Percentiles rank a stretch among this genome's conserved stretches.
Conservation (phyloP, 2,797 vertebrate species). For the Rhodeus uyekii region DNA sequence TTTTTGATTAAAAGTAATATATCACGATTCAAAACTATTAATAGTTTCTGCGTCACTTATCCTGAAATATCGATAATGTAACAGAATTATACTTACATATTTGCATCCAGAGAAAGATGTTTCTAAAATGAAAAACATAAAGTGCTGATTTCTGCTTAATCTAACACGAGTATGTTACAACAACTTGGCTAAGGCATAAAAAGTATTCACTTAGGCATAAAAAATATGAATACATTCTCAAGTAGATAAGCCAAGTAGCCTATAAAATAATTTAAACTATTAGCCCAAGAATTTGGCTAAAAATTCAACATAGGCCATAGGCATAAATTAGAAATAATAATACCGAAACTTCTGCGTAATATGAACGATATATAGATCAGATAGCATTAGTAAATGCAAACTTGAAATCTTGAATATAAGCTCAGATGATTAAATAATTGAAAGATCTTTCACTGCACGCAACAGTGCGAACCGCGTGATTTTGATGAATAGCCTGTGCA, state of each 20-base stretch:
- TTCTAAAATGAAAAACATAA: not conserved
- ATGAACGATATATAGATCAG: not conserved
- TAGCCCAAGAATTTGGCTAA: not conserved
- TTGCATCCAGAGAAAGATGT: conserved; percentile 1
- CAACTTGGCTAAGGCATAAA: not conserved
- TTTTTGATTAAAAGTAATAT: not conserved
- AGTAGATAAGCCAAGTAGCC: not conserved
- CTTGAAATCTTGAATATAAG: not conserved
- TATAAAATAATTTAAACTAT: not conserved
- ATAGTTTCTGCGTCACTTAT: not conserved
- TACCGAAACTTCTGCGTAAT: not conserved
- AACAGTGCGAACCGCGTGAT: not conserved
- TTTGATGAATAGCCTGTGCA: not conserved
- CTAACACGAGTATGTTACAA: not conserved
- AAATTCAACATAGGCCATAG: not conserved
- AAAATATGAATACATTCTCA: not conserved
- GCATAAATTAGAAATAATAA: not conserved
- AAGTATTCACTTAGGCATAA: not conserved
- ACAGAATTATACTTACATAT: not conserved
- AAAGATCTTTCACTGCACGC: not conserved
- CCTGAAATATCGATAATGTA: not conserved
- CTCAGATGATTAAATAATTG: not conserved
- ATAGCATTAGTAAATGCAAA: not conserved
- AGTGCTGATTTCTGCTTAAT: not conserved
- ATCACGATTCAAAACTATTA: not conserved